Evolutionary conservation across 2,113 vertebrate genomes (phyloP).

Genomic region (Ceratotherium simum): DNA sequence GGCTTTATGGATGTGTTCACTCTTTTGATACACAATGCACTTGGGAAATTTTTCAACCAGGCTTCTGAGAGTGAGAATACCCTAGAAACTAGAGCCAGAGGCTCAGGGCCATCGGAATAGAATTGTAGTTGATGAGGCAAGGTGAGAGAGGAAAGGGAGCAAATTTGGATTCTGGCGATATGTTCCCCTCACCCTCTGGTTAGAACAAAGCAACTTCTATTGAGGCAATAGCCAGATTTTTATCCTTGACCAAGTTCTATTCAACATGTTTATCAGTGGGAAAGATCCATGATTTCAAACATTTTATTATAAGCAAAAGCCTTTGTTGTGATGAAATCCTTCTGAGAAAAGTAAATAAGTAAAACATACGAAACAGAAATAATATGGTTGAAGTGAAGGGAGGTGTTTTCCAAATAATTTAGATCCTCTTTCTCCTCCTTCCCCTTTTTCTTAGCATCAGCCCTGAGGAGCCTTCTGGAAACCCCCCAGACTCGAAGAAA

Average conservation of each 20-base stretch:
- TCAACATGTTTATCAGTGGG: conserved; percentile 42
- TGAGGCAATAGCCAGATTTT: conserved; percentile 18
- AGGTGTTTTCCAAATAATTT: neutral
- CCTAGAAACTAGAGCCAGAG: neutral
- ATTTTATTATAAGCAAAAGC: conserved; percentile 42
- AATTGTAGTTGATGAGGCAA: neutral
- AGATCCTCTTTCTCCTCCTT: neutral
- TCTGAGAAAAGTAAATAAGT: conserved; percentile 50
- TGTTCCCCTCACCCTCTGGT: neutral
- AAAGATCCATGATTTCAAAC: conserved; percentile 18
- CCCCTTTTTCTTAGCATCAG: neutral
- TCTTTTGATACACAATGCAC: conserved; percentile 48
- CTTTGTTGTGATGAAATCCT: conserved; percentile 56
- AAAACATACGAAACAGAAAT: conserved; percentile 42
- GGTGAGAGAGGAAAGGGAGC: neutral
- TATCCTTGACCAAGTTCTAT: conserved; percentile 45
- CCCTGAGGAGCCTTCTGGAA: neutral
- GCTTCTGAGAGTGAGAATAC: conserved; percentile 20
- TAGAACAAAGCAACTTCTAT: neutral
- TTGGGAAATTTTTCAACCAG: conserved; percentile 48
- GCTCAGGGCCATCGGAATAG: neutral
- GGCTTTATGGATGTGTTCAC: conserved; percentile 59
- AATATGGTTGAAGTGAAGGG: neutral
- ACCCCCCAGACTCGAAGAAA: neutral
- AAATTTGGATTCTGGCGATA: neutral